Evolutionary conservation across 2,113 vertebrate genomes (phyloP).

Genomic region (Pangasianodon hypophthalmus): DNA sequence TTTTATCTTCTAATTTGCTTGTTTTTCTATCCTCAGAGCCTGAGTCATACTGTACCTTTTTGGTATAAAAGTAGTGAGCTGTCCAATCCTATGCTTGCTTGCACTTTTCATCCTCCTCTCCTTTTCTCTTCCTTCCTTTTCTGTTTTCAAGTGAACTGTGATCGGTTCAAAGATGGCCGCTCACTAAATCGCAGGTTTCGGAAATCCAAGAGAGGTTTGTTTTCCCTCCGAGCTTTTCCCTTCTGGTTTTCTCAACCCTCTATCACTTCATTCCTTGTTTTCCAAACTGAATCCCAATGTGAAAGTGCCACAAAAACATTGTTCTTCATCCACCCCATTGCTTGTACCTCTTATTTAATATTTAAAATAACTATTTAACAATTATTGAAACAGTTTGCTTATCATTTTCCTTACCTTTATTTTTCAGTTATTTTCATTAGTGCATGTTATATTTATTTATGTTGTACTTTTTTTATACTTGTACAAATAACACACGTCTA

Average conservation of each 20-base stretch:
- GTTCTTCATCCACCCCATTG: background rate
- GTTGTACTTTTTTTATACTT: background rate
- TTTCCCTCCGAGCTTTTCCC: slow-evolving; percentile 57
- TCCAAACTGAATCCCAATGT: background rate
- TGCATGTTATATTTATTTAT: background rate
- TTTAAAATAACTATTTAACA: background rate
- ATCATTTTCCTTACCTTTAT: background rate
- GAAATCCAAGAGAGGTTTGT: slow-evolving; percentile 87
- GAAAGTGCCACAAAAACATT: background rate
- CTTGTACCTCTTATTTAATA: background rate
- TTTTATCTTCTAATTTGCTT: background rate
- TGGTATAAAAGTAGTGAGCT: background rate
- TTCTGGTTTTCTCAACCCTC: slow-evolving; percentile 46
- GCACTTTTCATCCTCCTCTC: slow-evolving; percentile 28
- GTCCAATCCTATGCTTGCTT: slow-evolving; percentile 31
- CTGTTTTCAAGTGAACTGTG: slow-evolving; percentile 78
- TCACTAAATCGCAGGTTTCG: slow-evolving; percentile 84
- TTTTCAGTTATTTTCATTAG: background rate
- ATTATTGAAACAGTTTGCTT: background rate
- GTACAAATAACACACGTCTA: background rate
- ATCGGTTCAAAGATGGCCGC: slow-evolving; percentile 83
- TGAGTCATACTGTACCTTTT: background rate
- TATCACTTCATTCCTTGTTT: slow-evolving; percentile 18
- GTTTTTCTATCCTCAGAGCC: background rate
- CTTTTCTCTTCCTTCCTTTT: slow-evolving; percentile 65